Evolutionary conservation across 2,797 vertebrate genomes (phyloP).

Genomic region (Crocodylus rhombifer): DNA sequence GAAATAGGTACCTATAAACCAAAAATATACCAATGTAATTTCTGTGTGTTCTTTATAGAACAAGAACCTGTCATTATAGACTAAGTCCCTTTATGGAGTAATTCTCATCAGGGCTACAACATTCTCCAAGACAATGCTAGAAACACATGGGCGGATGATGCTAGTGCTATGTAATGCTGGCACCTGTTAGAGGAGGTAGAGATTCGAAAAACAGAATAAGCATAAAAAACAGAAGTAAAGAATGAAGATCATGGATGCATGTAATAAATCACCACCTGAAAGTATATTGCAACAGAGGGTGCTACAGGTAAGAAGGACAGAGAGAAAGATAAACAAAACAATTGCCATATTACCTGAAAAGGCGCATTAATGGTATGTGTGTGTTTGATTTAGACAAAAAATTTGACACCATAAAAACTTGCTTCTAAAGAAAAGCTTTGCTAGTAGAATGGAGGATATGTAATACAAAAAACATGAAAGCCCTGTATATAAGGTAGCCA

Average conservation of each 20-base stretch:
- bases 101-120: neutral
- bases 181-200: neutral
- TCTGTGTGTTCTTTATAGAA: neutral
- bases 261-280: neutral
- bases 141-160: neutral
- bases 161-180: neutral
- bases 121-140: neutral
- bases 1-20: neutral
- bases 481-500: neutral
- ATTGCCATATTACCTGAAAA: neutral
- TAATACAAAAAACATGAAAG: neutral
- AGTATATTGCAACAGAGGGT: neutral
- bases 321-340: conserved; percentile 9
- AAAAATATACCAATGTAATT: neutral
- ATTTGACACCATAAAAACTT: neutral
- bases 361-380: neutral
- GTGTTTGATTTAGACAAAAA: neutral
- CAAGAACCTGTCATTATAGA: neutral
- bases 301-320: neutral
- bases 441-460: neutral
- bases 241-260: neutral
- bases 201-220: neutral
- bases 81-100: neutral
- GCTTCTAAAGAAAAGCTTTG: neutral
- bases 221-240: neutral